Conservation (phyloP, 2,888 invertebrate species). For the Alloscopus bannaensis region DNA sequence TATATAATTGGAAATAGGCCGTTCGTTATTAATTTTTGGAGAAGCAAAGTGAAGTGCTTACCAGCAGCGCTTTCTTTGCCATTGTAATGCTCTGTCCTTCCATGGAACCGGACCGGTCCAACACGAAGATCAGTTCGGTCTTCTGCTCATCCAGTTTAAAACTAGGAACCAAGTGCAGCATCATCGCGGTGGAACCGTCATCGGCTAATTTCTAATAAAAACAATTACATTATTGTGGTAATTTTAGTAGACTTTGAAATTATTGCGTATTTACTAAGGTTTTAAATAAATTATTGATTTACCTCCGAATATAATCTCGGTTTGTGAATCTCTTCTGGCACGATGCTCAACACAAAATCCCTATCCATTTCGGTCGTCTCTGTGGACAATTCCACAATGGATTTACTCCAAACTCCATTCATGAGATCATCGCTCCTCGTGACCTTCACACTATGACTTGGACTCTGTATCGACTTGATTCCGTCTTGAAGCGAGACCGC, state of each 20-base stretch:
- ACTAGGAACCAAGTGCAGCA: conserved; percentile 75
- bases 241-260: too few relatives aligned
- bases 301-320: conserved; percentile 77
- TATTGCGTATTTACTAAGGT: neutral
- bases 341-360: conserved; percentile 76
- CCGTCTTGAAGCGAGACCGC: conserved; percentile 66
- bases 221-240: neutral
- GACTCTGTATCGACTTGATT: conserved; percentile 68
- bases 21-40: neutral
- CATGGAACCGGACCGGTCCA: conserved; percentile 77
- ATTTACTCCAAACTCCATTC: conserved; percentile 66
- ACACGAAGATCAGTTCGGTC: conserved; percentile 75
- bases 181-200: conserved; percentile 59
- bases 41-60: conserved; percentile 68
- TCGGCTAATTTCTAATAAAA: conserved; percentile 46
- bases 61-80: conserved; percentile 74
- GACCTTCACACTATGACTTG: conserved; percentile 67
- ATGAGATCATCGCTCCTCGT: conserved; percentile 44
- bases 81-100: conserved; percentile 72
- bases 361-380: conserved; percentile 70
- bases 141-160: conserved; percentile 74
- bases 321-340: conserved; percentile 76
- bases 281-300: neutral
- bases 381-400: conserved; percentile 54
- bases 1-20: conserved; percentile 11